Base-by-base conservation (phyloP, 2,888 invertebrate species). In the Saturnia pavonia region DNA sequence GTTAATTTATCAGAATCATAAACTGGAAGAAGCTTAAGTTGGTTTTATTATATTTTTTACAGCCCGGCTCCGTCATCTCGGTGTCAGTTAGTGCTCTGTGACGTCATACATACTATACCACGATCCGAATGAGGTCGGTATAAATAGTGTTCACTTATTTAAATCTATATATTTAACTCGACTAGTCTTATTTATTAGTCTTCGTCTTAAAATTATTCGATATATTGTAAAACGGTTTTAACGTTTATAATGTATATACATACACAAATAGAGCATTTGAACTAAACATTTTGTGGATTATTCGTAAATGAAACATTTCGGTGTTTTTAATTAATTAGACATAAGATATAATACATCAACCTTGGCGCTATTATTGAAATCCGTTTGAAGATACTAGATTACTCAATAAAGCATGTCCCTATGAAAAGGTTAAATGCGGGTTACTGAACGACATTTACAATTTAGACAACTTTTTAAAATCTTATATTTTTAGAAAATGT, bases 31-130 rank as follows among this genome's bases (percentile, higher is more conserved):
- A 22, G 19, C 40, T n/a, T 65, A 40, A 40, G 19, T 40, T n/a
- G 22, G 40, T 65, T 60, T 60, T 60, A 60, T 60, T 60, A 60
- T 60, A 65, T 65, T 22, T 65, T 65, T 65, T 65, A 40, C 34
- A 34, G 40, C 9, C 65, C 34, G 14, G 40, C 1, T 40, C 40
- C 65, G 6, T 65, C 65, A 65, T 40, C 65, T 40, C 40, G 65
- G 40, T n/a, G n/a, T n/a, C n/a, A n/a, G n/a, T 12, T 65, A 65
- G 65, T 65, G 65, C n/a, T 27, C 40, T 40, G 65, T n/a, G 65
- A 65, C 65, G 65, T n/a, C 65, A 40, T 63, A 34, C 65, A 65
- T 40, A n/a, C 65, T 65, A n/a, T 9, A 65, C 40, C 40, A 40
- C 25, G 40, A 34, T 1, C 65, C 19, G 40, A 40, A 65, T 4